phyloP scores from a whole-genome alignment of 2,888 invertebrate species.

The Hypomecis punctinalis region DNA sequence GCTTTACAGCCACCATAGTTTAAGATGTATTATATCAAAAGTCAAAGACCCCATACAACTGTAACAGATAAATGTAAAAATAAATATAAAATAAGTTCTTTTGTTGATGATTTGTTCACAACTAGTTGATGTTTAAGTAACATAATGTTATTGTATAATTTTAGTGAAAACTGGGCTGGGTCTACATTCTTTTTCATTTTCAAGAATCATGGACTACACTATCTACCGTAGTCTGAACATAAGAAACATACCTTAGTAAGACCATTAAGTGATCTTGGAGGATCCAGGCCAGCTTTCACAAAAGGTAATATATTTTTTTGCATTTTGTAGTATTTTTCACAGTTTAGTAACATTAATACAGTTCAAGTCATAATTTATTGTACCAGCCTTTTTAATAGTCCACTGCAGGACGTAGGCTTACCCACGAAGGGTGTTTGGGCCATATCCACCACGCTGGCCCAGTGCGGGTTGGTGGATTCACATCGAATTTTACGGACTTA shows the following conservation, averaged over 20 bases:
- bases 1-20: too few species aligned
- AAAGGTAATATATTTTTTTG: constrained; percentile 46
- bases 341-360: background rate
- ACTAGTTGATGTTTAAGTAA: background rate
- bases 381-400: too few species aligned
- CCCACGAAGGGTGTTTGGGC: too few species aligned
- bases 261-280: constrained; percentile 13
- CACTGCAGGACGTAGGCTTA: too few species aligned
- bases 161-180: constrained; percentile 59
- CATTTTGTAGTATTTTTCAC: constrained; percentile 22
- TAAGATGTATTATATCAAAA: too few species aligned
- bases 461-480: too few species aligned
- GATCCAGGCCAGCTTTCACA: constrained; percentile 57
- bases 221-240: constrained; percentile 6
- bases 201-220: constrained; percentile 53
- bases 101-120: too few species aligned
- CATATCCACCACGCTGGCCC: too few species aligned
- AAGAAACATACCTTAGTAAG: constrained; percentile 6
- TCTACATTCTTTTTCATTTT: constrained; percentile 53
- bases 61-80: too few species aligned
- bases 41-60: too few species aligned
- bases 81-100: too few species aligned
- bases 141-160: constrained; percentile 46
- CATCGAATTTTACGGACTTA: too few species aligned
- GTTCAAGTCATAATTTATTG: background rate